These are phyloP conservation scores for Premnoplex brunnescens DNA, from an alignment of 2,797 vertebrate species.

Conservation along the genomic window DNA sequence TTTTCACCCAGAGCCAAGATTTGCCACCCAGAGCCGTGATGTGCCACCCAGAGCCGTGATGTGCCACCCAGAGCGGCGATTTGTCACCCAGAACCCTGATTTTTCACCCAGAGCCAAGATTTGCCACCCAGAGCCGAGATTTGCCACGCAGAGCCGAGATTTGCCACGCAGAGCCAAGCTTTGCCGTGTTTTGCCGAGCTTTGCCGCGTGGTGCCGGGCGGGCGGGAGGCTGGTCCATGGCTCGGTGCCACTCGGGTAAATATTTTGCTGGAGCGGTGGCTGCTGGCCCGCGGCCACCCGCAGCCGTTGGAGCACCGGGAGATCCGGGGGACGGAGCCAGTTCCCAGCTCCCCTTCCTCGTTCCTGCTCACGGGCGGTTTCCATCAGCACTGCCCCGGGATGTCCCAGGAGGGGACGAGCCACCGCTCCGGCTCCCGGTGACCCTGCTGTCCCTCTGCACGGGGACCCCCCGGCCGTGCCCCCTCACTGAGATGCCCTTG, in stretches of 20 bases:
- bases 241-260: constrained; percentile 64
- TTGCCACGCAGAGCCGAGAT: no score
- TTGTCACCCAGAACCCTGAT: background rate
- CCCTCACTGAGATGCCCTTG: background rate
- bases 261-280: constrained; percentile 63
- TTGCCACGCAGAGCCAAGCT: background rate
- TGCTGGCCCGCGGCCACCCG: constrained; percentile 57
- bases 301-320: constrained; percentile 50
- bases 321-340: constrained; percentile 57
- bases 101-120: background rate
- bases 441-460: rapidly evolving
- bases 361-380: background rate
- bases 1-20: background rate
- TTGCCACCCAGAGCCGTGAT: background rate
- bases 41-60: background rate
- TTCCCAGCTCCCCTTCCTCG: constrained; percentile 11
- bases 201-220: background rate
- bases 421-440: rapidly evolving
- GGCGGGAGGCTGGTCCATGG: constrained; percentile 41
- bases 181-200: background rate
- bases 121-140: background rate
- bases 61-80: background rate
- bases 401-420: background rate
- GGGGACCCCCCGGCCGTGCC: background rate
- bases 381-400: background rate